Conservation (phyloP, 2,888 invertebrate species). For the Axea sp. region DNA sequence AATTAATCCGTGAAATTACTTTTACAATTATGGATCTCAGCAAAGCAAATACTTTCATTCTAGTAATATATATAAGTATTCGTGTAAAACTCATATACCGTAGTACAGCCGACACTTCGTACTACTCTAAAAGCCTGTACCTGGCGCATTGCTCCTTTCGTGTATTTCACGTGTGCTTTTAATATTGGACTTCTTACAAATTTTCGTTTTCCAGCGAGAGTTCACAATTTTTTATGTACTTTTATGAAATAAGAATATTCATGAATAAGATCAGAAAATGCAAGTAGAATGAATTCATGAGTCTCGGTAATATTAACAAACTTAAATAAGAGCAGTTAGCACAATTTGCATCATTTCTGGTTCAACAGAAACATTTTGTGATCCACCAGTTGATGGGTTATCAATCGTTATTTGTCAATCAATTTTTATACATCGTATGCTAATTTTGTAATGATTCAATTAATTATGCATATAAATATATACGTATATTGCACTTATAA, state of each 20-base stretch:
- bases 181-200: conserved; percentile 51
- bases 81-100: conserved; percentile 39
- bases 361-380: conserved; percentile 17
- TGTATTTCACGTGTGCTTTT: conserved; percentile 43
- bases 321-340: conserved; percentile 9
- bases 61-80: conserved; percentile 21
- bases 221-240: no score
- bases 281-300: conserved; percentile 4
- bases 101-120: conserved; percentile 39
- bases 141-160: conserved; percentile 33
- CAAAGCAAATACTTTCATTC: no score
- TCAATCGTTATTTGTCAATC: no score
- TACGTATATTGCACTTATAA: no score
- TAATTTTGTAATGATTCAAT: no score
- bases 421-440: no score
- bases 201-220: conserved; percentile 39
- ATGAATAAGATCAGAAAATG: conserved; percentile 11
- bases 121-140: conserved; percentile 44
- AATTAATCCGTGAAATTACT: no score
- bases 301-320: no score
- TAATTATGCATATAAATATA: no score
- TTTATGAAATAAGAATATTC: conserved; percentile 23
- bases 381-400: conserved; percentile 20
- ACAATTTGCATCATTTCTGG: conserved; percentile 21
- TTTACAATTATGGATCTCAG: no score